Evolutionary conservation across 2,797 vertebrate species (phyloP), one percentile per base, ranked within the genome.

Genomic region (Rhodeus uyekii): DNA sequence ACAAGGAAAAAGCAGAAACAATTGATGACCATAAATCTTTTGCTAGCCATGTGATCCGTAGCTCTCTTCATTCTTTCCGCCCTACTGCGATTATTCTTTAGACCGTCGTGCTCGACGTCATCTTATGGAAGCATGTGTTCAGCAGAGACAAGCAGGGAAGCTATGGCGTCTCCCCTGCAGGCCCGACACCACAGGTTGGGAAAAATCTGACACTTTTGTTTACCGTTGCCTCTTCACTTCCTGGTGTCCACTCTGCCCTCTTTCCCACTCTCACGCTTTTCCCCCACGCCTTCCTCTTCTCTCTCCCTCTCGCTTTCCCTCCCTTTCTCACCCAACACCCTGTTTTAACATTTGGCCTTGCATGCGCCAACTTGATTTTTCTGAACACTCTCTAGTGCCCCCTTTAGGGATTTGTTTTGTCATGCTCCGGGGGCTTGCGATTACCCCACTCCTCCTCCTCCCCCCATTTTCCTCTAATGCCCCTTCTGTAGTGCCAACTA

Each of bases 91-190:
- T 63, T 95, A 89, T 96, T 94, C 95, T 95, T 92, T 97, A 99
- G 98, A 99, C 94, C 94, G 90, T 98, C 96, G 93, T 99, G 96
- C 96, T 99, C 96, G 98, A 99, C 94, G 94, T 95, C 95, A 85
- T 98, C 97, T 97, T 99, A 95, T 96, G 97, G 97, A 99, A 98
- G 94, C 95, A 97, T 96, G 95, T 97, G 95, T 97, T 98, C 97
- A 97, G 91, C 95, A 95, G 96, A 95, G 97, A 98, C 95, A 98
- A 96, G 96, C 97, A 95, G 93, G 96, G 96, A 95, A 96, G 93
- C 91, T 95, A 90, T 95, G 96, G 94, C 92, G 89, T 94, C 94
- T 92, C 93, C 93, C 88, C 94, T 88, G 95, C 94, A 80, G 90
- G 94, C 94, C 95, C 94, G 92, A 93, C 95, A 90, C 93, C 96